phyloP scores from a whole-genome alignment of 2,113 vertebrate species.

The Cynopterus brachyotis region DNA sequence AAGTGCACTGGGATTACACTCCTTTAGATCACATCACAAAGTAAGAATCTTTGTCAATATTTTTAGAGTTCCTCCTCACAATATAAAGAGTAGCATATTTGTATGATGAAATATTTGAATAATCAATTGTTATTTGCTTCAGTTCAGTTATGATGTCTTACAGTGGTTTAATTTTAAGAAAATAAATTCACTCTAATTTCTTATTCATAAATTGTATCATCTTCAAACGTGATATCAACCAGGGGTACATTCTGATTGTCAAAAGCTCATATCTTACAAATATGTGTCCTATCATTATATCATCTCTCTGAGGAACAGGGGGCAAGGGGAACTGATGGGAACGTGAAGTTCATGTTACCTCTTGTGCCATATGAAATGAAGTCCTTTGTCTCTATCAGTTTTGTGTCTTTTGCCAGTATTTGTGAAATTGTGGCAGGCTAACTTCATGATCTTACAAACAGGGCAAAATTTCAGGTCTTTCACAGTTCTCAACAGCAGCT shows the following conservation, averaged over 20 bases:
- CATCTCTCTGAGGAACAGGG: background rate
- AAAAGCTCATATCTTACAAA: background rate
- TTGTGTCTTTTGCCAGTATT: background rate
- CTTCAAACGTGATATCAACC: background rate
- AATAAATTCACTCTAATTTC: background rate
- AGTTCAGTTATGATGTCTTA: background rate
- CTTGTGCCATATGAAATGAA: background rate
- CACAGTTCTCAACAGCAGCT: background rate
- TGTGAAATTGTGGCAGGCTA: background rate
- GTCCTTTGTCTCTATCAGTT: background rate
- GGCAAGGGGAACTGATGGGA: background rate
- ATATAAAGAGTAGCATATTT: background rate
- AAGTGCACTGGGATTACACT: rapidly evolving
- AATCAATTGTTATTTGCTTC: background rate
- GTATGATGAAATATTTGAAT: background rate
- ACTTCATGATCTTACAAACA: background rate
- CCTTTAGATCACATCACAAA: background rate
- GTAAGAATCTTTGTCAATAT: background rate
- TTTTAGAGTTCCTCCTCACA: background rate
- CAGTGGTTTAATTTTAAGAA: background rate
- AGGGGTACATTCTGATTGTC: background rate
- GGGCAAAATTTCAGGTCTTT: background rate
- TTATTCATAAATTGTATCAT: background rate
- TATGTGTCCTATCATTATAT: background rate
- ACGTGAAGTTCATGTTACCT: background rate